Evolutionary conservation across 2,888 invertebrate species (phyloP), one percentile per base, ranked within the genome.

Genomic region (Temnothorax unifasciatus): DNA sequence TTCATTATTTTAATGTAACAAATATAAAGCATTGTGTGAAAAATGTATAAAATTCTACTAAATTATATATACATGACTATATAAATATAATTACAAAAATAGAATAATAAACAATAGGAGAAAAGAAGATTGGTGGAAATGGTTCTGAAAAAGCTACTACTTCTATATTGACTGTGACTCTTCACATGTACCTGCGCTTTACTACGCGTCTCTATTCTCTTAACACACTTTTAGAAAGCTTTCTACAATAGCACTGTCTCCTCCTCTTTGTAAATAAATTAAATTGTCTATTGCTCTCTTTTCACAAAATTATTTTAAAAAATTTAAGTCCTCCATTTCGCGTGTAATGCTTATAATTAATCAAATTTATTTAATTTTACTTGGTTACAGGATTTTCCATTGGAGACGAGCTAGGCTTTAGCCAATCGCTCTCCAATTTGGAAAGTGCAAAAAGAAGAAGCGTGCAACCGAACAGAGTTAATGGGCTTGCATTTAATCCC

Each of bases 371-470:
- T 76, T 5, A 64, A 76, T 1, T 25, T 71, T 6, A 5, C 29
- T 13, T 59, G 9, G 44, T 84, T 63, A 83, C 96, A 97, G 98
- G 98, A 90, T 98, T 98, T 95, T 97, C 97, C 93, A 95, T 98
- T 21, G 98, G 98, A 21, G 98, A 98, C 93, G 98, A 98, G 94
- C 95, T 98, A 85, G 98, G 98, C 41, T 98, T 98, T 93, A 96
- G 96, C 89, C 97, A 98, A 92, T 98, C 98, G 0, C 94, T 98
- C 66, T 97, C 98, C 1, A 98, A 98, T 93, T 93, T 97, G 90
- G 98, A 98, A 93, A 96, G 96, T 64, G 96, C 96, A 90, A 96
- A 97, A 86, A 95, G 97, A 87, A 96, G 97, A 79, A 97, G 97
- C 0, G 96, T 97, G 57, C 93, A 94, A 76, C 85, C 89, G 18